phyloP scores from a whole-genome alignment of 2,888 invertebrate species.

The Cataglyphis livida region DNA sequence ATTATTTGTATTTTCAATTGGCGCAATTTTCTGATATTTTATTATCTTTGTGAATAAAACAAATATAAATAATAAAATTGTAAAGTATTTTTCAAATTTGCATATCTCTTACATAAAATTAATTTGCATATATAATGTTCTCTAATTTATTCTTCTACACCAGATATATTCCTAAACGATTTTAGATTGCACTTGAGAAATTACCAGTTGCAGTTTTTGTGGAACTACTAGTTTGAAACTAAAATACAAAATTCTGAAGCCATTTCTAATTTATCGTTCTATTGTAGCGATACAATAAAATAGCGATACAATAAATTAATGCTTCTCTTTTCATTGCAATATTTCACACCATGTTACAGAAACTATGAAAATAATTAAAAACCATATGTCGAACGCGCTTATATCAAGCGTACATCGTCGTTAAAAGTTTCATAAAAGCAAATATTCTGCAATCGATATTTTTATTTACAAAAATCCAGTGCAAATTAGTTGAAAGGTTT shows the following conservation, averaged over 20 bases:
- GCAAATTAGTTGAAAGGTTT: not conserved
- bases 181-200: not conserved
- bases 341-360: constrained; percentile 2
- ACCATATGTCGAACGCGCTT: not conserved
- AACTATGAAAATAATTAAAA: constrained; percentile 14
- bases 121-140: not conserved
- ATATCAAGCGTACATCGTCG: not conserved
- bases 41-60: not conserved
- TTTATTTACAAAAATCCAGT: not conserved
- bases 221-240: not conserved
- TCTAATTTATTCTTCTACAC: not conserved
- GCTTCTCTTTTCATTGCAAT: not conserved
- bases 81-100: not conserved
- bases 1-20: not conserved
- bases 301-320: no score
- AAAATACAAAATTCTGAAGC: not conserved
- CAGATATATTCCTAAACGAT: not conserved
- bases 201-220: not conserved
- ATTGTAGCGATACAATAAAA: not conserved
- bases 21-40: not conserved
- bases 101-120: not conserved
- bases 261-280: not conserved
- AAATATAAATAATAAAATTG: constrained; percentile 5
- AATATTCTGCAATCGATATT: not conserved
- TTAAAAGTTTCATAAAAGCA: not conserved